Conservation (phyloP, 1,140 invertebrate genomes). For the Maniola jurtina region DNA sequence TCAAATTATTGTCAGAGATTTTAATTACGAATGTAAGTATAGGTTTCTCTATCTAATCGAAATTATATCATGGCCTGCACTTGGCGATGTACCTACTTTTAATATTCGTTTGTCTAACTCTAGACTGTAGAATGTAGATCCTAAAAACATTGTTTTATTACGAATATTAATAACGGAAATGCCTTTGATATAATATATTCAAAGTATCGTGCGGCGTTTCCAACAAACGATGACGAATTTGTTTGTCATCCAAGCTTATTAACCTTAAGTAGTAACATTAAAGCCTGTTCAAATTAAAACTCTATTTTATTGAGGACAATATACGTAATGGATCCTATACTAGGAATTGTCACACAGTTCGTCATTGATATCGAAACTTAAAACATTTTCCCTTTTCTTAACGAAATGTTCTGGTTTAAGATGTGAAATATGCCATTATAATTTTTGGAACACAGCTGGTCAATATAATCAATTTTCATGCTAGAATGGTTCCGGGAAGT, state of each 20-base stretch:
- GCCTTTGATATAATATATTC: constrained; percentile 6
- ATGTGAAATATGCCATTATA: neutral
- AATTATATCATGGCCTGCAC: too few relatives aligned
- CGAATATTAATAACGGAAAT: constrained; percentile 21
- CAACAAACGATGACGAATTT: constrained; percentile 23
- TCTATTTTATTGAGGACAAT: constrained; percentile 30
- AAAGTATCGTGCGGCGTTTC: neutral
- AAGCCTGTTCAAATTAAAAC: constrained; percentile 16
- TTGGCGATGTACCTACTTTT: too few relatives aligned
- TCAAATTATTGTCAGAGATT: too few relatives aligned
- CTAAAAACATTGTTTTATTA: neutral
- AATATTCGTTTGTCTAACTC: too few relatives aligned
- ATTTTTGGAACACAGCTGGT: too few relatives aligned
- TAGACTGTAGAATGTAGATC: too few relatives aligned
- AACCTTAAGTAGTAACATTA: constrained; percentile 12
- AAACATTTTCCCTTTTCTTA: neutral
- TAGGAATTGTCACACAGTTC: constrained; percentile 17
- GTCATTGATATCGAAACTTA: neutral
- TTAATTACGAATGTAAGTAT: too few relatives aligned
- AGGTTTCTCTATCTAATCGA: too few relatives aligned
- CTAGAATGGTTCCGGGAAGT: too few relatives aligned
- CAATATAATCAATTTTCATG: too few relatives aligned
- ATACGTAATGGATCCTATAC: constrained; percentile 12
- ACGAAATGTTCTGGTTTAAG: neutral
- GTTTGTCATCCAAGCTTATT: constrained; percentile 24